Conservation (phyloP, 2,888 invertebrate species). For the Notocelia uddmanniana region DNA sequence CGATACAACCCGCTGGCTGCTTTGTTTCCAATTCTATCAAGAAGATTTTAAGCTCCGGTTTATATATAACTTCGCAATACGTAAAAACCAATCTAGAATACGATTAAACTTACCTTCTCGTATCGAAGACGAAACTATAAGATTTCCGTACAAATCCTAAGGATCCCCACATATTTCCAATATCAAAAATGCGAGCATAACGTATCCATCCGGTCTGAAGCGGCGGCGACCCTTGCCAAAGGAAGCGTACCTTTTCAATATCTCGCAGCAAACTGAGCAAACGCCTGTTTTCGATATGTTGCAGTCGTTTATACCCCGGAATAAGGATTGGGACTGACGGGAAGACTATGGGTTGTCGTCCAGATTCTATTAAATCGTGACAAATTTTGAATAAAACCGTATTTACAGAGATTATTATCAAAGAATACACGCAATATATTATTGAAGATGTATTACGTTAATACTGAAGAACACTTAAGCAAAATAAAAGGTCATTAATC, state of each 20-base stretch:
- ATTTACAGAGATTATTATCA: too few relatives aligned
- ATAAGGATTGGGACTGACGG: conserved; percentile 7
- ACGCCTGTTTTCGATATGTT: conserved; percentile 22
- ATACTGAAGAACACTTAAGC: too few relatives aligned
- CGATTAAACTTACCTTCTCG: neutral
- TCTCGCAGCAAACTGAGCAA: conserved; percentile 19
- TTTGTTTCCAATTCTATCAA: too few relatives aligned
- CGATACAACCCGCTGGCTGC: too few relatives aligned
- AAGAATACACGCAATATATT: too few relatives aligned
- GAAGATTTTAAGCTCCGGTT: too few relatives aligned
- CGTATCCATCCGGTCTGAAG: conserved; percentile 19
- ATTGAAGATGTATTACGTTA: too few relatives aligned
- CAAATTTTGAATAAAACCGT: too few relatives aligned
- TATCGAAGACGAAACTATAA: conserved; percentile 3
- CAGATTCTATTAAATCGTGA: too few relatives aligned
- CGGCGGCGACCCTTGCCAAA: conserved; percentile 20
- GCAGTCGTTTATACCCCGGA: conserved; percentile 7
- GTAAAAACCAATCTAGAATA: neutral
- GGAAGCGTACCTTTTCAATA: conserved; percentile 32
- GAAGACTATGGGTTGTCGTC: neutral
- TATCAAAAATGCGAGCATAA: conserved; percentile 27
- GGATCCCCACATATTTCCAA: conserved; percentile 27
- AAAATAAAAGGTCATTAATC: too few relatives aligned
- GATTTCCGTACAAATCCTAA: conserved; percentile 22
- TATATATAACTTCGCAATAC: too few relatives aligned